These are phyloP conservation scores for Solen grandis DNA, from an alignment of 1,140 invertebrate genomes.

Conservation along the genomic window DNA sequence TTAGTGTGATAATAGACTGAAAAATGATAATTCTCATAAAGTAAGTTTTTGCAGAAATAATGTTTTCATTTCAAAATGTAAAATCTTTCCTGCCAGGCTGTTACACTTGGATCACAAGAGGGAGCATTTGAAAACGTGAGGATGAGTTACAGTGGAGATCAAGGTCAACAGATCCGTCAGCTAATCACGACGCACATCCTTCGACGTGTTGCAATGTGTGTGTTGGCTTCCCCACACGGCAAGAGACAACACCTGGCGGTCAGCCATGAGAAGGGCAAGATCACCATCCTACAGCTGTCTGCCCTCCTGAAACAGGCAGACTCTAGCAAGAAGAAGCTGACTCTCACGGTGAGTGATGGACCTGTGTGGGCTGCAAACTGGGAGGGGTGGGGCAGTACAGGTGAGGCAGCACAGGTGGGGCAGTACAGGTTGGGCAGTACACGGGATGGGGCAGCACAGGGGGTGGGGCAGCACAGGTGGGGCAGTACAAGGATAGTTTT, in stretches of 20 bases:
- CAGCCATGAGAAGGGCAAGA: constrained; percentile 94
- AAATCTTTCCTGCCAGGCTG: no score
- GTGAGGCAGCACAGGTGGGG: no score
- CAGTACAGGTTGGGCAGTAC: no score
- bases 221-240: constrained; percentile 93
- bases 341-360: constrained; percentile 85
- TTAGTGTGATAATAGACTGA: no score
- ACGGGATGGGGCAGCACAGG: no score
- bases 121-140: constrained; percentile 98
- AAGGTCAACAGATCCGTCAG: constrained; percentile 97
- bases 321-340: constrained; percentile 95
- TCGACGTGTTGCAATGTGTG: constrained; percentile 96
- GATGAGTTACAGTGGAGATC: constrained; percentile 98
- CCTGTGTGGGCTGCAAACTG: not conserved
- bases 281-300: constrained; percentile 96
- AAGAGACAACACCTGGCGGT: constrained; percentile 93
- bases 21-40: no score
- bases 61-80: no score
- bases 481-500: no score
- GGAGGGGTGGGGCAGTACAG: no score
- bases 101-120: constrained; percentile 95
- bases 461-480: no score
- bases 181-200: constrained; percentile 95
- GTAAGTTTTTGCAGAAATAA: no score
- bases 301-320: constrained; percentile 96